Evolutionary conservation across 1,140 invertebrate species (phyloP), one percentile per base, ranked within the genome.

Genomic region (Drosophila virilis): DNA sequence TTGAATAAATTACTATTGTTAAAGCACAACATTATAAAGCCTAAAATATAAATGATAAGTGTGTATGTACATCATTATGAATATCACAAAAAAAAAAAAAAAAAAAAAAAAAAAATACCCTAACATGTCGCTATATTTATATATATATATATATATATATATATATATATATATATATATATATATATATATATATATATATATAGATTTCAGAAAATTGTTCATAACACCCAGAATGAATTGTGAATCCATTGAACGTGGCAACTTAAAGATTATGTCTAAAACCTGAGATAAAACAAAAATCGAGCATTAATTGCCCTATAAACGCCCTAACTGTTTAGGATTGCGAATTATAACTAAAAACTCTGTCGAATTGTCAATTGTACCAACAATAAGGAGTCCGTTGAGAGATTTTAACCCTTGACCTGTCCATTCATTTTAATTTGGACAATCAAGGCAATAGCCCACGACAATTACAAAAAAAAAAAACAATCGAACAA

Each of bases 1-100:
- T 40, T 48, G 9, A 69, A 69, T 69, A 69, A 69, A 69, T 69
- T 40, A 61, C 59, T 54, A 61, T 62, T 32, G 38, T 38, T 67
- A 67, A 58, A 55, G 48, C 58, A 70, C 46, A 70, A 37, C 46
- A 62, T 33, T 37, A 13, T 28, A 28, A 28, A 35, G 12, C 28
- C 22, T 28, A 28, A 42, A 32, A 9, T 12, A 32, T 48, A 37
- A 35, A 9, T 28, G 5, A 40, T 8, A 40, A 9, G 15, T n/a
- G 15, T 60, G 6, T 43, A 62, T 70, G 8, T 68, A 62, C 46
- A 60, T 13, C 10, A 15, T 50, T 67, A 38, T n/a, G 15, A 33
- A 2, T n/a, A 2, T 9, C 3, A 28, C n/a, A n/a, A n/a, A n/a
- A n/a, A n/a, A n/a, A n/a, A n/a, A n/a, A n/a, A n/a, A n/a, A 28